Evolutionary conservation across 53 echinoderm and acorn worm genomes (phyloP).

Genomic region (Hippasteria phrygiana): DNA sequence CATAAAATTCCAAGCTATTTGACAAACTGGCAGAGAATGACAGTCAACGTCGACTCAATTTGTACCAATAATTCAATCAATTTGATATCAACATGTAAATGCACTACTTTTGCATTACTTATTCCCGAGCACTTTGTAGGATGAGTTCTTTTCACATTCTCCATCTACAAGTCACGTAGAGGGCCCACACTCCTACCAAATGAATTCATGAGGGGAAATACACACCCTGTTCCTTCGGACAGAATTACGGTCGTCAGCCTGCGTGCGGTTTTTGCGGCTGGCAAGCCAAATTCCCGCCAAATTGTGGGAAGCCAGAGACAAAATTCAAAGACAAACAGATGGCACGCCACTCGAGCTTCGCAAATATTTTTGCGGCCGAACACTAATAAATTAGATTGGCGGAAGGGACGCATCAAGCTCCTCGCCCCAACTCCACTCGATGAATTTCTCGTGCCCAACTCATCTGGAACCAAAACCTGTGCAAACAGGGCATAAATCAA

Average conservation of each 20-base stretch:
- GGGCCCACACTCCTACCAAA: too few relatives aligned
- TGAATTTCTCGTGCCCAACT: conserved; percentile 22
- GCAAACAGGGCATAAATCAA: conserved; percentile 60
- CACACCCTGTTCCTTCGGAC: neutral
- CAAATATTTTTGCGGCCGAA: conserved; percentile 58
- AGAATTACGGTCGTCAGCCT: neutral
- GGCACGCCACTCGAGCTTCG: conserved; percentile 59
- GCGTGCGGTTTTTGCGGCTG: conserved; percentile 30
- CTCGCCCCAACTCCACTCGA: neutral
- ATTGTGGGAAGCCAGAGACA: conserved; percentile 50
- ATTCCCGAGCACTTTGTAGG: too few relatives aligned
- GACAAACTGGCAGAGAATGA: too few relatives aligned
- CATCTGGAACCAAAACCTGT: conserved; percentile 56
- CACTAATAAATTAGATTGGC: conserved; percentile 65
- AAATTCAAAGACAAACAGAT: conserved; percentile 62
- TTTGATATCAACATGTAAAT: too few relatives aligned
- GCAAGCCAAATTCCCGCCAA: conserved; percentile 24
- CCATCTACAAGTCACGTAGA: too few relatives aligned
- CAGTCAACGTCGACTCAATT: too few relatives aligned
- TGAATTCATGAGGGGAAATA: neutral
- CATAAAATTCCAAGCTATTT: too few relatives aligned
- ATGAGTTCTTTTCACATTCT: too few relatives aligned
- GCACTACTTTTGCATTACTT: too few relatives aligned
- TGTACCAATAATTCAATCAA: too few relatives aligned
- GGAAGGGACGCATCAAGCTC: conserved; percentile 26